A percentile compares a stretch with the other conserved stretches of the same genome.
Evolutionary conservation across 2,888 invertebrate genomes (phyloP).

Genomic region (Lamellibrachia satsuma): DNA sequence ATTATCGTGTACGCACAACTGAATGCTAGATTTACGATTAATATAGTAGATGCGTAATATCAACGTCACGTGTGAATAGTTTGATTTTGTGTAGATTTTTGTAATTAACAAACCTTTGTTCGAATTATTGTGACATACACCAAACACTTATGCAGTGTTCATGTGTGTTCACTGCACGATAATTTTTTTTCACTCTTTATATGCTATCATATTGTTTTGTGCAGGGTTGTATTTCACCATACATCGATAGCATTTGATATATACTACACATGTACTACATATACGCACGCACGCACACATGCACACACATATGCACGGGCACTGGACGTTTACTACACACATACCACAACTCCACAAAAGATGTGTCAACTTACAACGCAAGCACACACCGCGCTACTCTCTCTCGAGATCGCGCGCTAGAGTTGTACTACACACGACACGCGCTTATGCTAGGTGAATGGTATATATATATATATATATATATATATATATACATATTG

Average conservation of each 20-base stretch:
- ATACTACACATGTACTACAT: not conserved
- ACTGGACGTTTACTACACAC: not conserved
- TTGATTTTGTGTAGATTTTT: not conserved
- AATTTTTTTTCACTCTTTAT: too few relatives aligned
- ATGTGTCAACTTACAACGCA: not conserved
- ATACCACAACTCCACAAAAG: not conserved
- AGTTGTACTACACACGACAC: not conserved
- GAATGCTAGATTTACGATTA: too few relatives aligned
- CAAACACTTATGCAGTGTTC: too few relatives aligned
- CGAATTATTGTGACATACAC: too few relatives aligned
- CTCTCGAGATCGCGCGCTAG: not conserved
- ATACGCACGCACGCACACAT: not conserved
- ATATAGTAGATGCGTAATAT: not conserved
- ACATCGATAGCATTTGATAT: not conserved
- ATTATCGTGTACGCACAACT: not conserved
- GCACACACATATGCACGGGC: not conserved
- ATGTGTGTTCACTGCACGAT: too few relatives aligned
- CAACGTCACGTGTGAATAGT: not conserved
- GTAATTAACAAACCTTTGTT: too few relatives aligned
- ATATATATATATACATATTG: too few relatives aligned
- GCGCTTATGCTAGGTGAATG: not conserved
- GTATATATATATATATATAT: too few relatives aligned
- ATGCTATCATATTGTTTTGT: too few relatives aligned
- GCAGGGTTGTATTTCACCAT: not conserved
- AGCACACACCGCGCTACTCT: not conserved